These are phyloP conservation scores for Prosopocoilus inquinatus DNA, from an alignment of 2,888 invertebrate species.

Conservation along the genomic window DNA sequence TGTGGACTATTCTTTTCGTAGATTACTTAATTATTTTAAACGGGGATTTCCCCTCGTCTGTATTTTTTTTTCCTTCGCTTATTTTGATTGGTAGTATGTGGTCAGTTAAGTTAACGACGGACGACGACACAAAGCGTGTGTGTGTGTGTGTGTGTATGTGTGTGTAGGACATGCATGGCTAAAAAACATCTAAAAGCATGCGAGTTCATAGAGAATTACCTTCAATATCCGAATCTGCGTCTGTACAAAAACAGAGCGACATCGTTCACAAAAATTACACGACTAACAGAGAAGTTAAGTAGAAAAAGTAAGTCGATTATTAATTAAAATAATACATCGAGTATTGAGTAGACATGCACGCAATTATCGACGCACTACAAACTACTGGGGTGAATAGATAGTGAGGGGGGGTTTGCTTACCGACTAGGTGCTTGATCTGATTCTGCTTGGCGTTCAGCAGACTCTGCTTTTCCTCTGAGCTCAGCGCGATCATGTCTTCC, in stretches of 20 bases:
- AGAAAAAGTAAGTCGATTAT: too few relatives aligned
- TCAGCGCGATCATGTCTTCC: constrained; percentile 68
- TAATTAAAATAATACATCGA: background rate
- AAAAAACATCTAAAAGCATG: background rate
- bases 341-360: constrained; percentile 3
- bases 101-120: too few relatives aligned
- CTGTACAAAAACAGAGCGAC: constrained; percentile 37
- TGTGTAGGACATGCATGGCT: too few relatives aligned
- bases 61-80: too few relatives aligned
- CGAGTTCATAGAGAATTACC: constrained; percentile 42
- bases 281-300: constrained; percentile 12
- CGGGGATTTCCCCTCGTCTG: too few relatives aligned
- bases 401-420: constrained; percentile 55
- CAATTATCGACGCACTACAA: background rate
- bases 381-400: too few relatives aligned
- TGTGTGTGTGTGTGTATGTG: too few relatives aligned
- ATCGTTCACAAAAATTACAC: constrained; percentile 19
- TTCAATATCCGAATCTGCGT: constrained; percentile 52
- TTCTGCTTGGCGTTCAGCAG: constrained; percentile 75
- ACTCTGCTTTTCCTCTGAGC: constrained; percentile 76
- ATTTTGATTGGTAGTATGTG: too few relatives aligned
- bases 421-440: constrained; percentile 77
- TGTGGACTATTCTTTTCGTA: too few relatives aligned
- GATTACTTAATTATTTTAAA: too few relatives aligned
- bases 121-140: too few relatives aligned